Percentiles rank a stretch among this genome's conserved stretches.
phyloP scores from a whole-genome alignment of 2,113 vertebrate genomes.

The Barnardius zonarius region DNA sequence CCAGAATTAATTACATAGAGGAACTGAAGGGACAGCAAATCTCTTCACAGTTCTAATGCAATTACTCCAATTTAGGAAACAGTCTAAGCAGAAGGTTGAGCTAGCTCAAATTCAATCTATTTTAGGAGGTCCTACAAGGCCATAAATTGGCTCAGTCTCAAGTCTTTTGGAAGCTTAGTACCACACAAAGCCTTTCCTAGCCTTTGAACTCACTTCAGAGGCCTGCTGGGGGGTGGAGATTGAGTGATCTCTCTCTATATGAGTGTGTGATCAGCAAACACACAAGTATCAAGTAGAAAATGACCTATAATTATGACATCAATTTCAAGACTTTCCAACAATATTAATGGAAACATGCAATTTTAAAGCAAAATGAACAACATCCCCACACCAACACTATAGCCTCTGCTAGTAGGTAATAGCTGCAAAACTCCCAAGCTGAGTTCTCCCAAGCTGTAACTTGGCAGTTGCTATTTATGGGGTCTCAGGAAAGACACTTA shows the following conservation, averaged over 20 bases:
- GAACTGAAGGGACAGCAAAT: background rate
- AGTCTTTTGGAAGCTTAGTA: background rate
- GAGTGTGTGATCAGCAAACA: background rate
- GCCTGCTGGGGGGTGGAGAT: background rate
- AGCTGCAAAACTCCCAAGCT: rapidly evolving
- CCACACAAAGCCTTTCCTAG: background rate
- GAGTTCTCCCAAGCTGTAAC: rapidly evolving
- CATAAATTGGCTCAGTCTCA: background rate
- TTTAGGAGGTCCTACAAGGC: background rate
- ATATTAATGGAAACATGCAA: background rate
- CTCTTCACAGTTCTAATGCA: background rate
- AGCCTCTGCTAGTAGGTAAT: background rate
- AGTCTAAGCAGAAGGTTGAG: background rate
- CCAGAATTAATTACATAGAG: background rate
- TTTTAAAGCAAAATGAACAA: background rate
- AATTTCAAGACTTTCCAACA: background rate
- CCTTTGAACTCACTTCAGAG: background rate
- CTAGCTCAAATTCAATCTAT: background rate
- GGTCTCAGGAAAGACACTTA: background rate
- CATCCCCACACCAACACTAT: background rate
- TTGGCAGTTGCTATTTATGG: background rate
- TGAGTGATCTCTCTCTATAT: background rate
- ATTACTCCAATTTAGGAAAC: background rate
- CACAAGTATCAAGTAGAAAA: background rate
- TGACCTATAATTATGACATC: background rate